phyloP scores from a whole-genome alignment of 2,113 vertebrate species.

The Plecotus auritus region DNA sequence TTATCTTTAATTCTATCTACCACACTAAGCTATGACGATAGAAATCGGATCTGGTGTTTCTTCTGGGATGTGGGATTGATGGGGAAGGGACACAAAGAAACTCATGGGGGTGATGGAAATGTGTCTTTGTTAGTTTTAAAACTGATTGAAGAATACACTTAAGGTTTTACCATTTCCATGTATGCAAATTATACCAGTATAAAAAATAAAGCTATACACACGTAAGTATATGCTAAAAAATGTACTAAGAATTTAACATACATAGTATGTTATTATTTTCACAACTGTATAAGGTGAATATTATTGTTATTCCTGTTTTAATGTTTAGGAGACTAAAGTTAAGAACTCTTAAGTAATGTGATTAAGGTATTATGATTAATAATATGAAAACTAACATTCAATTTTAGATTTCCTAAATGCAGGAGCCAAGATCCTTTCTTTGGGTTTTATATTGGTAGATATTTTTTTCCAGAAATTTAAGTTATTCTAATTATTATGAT shows the following conservation, averaged over 20 bases:
- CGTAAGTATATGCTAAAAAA: slow-evolving; percentile 15
- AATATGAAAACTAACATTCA: background rate
- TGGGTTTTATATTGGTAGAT: background rate
- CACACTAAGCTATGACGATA: background rate
- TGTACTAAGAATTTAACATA: background rate
- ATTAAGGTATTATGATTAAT: background rate
- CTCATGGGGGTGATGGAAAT: background rate
- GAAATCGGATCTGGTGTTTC: background rate
- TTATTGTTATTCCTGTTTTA: background rate
- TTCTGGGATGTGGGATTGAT: background rate
- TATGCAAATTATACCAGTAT: background rate
- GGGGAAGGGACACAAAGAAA: background rate
- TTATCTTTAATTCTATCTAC: background rate
- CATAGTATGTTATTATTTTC: background rate
- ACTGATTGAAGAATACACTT: background rate
- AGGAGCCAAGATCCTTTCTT: background rate
- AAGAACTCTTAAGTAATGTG: background rate
- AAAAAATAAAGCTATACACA: background rate
- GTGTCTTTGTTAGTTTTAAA: background rate
- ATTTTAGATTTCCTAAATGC: background rate
- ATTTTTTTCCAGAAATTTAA: background rate
- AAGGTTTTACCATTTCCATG: background rate
- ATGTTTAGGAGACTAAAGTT: background rate
- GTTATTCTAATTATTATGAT: background rate
- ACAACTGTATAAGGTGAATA: background rate